Conservation (phyloP, 92 coral and sea anemone genomes). For the Epizoanthus stellaris region DNA sequence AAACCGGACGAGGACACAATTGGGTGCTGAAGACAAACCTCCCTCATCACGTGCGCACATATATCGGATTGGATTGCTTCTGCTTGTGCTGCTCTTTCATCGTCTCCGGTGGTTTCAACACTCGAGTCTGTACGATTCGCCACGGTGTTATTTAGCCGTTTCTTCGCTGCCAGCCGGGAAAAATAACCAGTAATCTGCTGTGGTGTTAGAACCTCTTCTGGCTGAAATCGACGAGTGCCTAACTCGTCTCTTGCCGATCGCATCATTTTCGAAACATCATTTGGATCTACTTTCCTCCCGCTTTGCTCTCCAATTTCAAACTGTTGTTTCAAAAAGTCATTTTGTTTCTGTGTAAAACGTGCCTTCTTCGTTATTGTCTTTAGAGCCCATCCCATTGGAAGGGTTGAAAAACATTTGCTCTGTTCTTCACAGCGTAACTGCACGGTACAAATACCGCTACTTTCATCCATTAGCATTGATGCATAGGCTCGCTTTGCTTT, state of each 20-base stretch:
- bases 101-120: constrained; percentile 28
- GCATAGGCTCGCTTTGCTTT: constrained; percentile 34
- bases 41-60: constrained; percentile 18
- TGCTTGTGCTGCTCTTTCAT: constrained; percentile 41
- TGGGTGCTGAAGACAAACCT: constrained; percentile 33
- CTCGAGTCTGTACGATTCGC: background rate
- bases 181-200: constrained; percentile 17
- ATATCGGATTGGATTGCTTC: constrained; percentile 10
- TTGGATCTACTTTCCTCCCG: constrained; percentile 32
- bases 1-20: constrained; percentile 22
- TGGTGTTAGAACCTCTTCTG: constrained; percentile 9
- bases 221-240: constrained; percentile 23
- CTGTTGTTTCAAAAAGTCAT: constrained; percentile 11
- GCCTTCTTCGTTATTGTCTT: constrained; percentile 4
- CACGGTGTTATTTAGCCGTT: constrained; percentile 17
- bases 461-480: constrained; percentile 31
- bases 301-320: constrained; percentile 25
- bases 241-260: constrained; percentile 17
- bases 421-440: background rate
- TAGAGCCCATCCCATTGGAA: constrained; percentile 11
- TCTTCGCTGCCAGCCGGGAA: constrained; percentile 45
- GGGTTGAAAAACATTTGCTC: background rate
- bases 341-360: constrained; percentile 16
- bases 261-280: constrained; percentile 4
- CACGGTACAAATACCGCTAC: constrained; percentile 20